Evolutionary conservation across 2,888 invertebrate species (phyloP).

Genomic region (Euphydryas editha): DNA sequence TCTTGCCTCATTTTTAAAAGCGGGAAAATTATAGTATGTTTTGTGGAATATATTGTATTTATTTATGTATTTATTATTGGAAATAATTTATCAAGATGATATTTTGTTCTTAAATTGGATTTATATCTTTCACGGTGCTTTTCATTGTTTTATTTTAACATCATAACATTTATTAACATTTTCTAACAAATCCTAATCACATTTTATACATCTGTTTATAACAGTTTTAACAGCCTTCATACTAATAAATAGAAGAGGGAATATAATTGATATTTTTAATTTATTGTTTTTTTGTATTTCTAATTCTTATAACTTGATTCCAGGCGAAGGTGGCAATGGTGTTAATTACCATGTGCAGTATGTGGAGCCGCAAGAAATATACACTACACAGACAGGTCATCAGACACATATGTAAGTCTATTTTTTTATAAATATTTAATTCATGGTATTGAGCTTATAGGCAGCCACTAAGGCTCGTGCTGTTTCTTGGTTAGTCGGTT

Average conservation of each 20-base stretch:
- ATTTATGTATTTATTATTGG: no score
- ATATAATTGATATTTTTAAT: background rate
- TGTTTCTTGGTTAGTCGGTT: no score
- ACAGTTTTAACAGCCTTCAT: background rate
- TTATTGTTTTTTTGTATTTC: background rate
- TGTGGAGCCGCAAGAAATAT: constrained; percentile 87
- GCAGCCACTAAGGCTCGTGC: no score
- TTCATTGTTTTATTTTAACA: constrained; percentile 2
- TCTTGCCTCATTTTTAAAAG: no score
- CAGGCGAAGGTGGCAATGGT: constrained; percentile 84
- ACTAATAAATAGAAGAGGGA: background rate
- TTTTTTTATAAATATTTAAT: background rate
- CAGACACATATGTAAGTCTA: constrained; percentile 80
- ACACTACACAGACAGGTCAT: constrained; percentile 83
- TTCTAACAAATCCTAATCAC: background rate
- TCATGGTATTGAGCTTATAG: no score
- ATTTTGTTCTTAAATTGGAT: no score
- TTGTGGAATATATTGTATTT: no score
- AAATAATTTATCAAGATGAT: no score
- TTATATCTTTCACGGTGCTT: background rate
- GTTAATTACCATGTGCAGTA: constrained; percentile 90
- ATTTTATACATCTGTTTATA: background rate
- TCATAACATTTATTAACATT: background rate
- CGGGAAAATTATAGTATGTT: no score
- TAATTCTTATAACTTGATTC: constrained; percentile 40